Evolutionary conservation across 2,797 vertebrate genomes (phyloP).

Genomic region (Decapterus maruadsi): DNA sequence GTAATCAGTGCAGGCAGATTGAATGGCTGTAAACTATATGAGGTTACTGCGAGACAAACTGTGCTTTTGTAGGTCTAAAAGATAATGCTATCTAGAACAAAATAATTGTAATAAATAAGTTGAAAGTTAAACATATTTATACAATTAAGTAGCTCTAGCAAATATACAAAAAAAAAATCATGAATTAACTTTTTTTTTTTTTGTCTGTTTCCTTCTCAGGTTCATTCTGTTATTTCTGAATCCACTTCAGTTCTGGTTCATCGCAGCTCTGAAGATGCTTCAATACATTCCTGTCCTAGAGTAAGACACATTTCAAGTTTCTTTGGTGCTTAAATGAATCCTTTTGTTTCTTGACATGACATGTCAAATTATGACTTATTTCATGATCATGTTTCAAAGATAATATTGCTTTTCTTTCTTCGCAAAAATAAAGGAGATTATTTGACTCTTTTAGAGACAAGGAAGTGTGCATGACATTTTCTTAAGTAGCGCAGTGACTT

Average conservation of each 20-base stretch:
- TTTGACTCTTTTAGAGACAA: no score
- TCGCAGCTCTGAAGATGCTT: slow-evolving; percentile 26
- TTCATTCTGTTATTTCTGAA: slow-evolving; percentile 13
- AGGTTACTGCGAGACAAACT: slow-evolving; percentile 7
- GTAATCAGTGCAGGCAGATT: background rate
- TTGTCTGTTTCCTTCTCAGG: slow-evolving; percentile 38
- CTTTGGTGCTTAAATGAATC: background rate
- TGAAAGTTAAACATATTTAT: slow-evolving; percentile 44
- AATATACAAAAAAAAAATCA: background rate
- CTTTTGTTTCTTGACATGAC: background rate
- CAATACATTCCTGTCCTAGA: slow-evolving; percentile 55
- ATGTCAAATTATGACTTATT: background rate
- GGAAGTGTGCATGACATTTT: no score
- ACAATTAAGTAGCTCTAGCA: background rate
- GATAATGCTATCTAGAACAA: slow-evolving; percentile 4
- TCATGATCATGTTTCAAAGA: background rate
- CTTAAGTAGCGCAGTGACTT: no score
- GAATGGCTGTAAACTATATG: background rate
- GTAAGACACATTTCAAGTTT: slow-evolving; percentile 61
- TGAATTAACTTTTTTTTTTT: no score
- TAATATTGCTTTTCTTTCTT: background rate
- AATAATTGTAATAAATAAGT: slow-evolving; percentile 47
- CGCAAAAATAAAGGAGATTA: no score
- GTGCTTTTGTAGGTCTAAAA: background rate
- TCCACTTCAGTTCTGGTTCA: slow-evolving; percentile 19